Evolutionary conservation across 2,113 vertebrate genomes (phyloP).

Genomic region (Azemiops feae): DNA sequence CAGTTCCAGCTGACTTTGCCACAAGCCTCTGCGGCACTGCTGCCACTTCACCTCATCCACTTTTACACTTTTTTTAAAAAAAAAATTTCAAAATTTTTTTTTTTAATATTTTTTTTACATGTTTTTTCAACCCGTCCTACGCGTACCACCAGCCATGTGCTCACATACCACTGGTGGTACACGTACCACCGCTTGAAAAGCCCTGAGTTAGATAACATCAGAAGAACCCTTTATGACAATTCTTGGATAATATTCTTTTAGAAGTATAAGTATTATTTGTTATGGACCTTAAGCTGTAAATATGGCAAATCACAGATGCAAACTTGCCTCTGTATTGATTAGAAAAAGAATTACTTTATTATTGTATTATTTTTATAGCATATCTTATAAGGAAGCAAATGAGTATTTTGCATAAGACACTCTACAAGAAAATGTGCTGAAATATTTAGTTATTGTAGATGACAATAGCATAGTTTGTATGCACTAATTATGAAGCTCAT

Average conservation of each 20-base stretch:
- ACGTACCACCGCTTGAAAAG: too few species aligned
- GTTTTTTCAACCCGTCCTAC: too few species aligned
- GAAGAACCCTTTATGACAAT: not conserved
- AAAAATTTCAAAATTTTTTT: too few species aligned
- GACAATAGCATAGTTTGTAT: not conserved
- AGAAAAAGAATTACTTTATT: not conserved
- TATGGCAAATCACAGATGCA: not conserved
- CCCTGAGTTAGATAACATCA: not conserved
- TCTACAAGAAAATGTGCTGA: not conserved
- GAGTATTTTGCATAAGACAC: not conserved
- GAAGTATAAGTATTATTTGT: not conserved
- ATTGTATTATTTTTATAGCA: not conserved
- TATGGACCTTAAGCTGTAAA: not conserved
- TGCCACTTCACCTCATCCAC: too few species aligned
- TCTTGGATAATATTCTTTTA: not conserved
- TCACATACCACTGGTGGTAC: too few species aligned
- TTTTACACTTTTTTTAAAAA: too few species aligned
- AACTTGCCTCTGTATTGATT: not conserved
- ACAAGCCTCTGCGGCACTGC: too few species aligned
- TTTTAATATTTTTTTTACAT: too few species aligned
- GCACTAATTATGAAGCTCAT: not conserved
- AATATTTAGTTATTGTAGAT: not conserved
- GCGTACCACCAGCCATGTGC: too few species aligned
- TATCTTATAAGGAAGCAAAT: not conserved
- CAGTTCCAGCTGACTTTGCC: too few species aligned